Evolutionary conservation across 2,797 vertebrate genomes (phyloP), one percentile per base, ranked within the genome.

Genomic region (Chiroxiphia lanceolata): DNA sequence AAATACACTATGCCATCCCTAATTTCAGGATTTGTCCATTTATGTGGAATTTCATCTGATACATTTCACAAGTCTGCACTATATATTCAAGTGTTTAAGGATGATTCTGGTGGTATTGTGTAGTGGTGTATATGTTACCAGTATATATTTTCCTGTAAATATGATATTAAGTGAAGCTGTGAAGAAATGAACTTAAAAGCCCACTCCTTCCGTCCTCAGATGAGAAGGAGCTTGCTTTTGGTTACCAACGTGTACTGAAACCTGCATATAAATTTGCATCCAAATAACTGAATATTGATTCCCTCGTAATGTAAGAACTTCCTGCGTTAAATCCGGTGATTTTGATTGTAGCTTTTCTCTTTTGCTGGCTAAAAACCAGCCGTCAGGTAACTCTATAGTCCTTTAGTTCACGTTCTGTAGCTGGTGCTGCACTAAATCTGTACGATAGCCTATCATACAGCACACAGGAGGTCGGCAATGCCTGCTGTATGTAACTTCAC

Each of bases 1-100:
- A 76, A 88, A 70, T 65, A 93, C 71, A 86, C 69, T 63, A 64
- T 36, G 81, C 93, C 97, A 97, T 96, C 96, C 93, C 97, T 96
- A 91, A 93, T 95, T 94, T 96, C 90, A 96, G 93, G 89, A n/a
- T 84, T 93, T 96, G 88, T 97, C 95, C 90, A 1, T 95, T 96
- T 91, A 65, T 59, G 90, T 97, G 98, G 97, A 97, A 97, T 99
- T 99, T 98, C 97, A 96, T 98, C 98, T 97, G 97, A 98, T 98
- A 98, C 97, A 94, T 98, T 95, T 98, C 98, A 97, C 97, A 97
- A 97, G 97, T 98, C 98, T 98, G 98, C 93, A 96, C 97, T 98
- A 97, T 94, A 97, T 97, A 98, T 99, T 99, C 99, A 99, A 98
- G 98, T 99, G 98, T 98, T 97, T 97, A 96, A 98, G 98, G 98